Evolutionary conservation across 1,140 invertebrate genomes (phyloP).

Genomic region (Micrasema longulum): DNA sequence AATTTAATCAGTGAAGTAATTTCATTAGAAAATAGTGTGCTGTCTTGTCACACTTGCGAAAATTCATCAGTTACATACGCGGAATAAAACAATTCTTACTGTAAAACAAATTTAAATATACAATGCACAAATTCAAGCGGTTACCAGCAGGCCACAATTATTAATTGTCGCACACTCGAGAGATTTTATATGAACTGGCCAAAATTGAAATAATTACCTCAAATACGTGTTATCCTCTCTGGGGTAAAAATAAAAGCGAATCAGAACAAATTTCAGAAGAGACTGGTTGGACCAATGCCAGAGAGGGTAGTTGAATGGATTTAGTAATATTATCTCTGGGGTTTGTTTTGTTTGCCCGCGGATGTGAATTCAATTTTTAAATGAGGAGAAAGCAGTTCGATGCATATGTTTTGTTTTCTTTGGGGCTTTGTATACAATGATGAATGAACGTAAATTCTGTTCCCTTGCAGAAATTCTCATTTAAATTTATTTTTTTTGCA

Average conservation of each 20-base stretch:
- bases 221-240: background rate
- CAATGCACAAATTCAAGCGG: background rate
- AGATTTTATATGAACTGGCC: conserved; percentile 5
- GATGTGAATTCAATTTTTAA: conserved; percentile 5
- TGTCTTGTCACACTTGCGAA: background rate
- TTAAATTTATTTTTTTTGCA: no score
- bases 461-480: background rate
- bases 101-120: background rate
- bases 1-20: no score
- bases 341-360: no score
- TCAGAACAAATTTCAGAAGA: background rate
- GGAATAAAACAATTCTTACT: background rate
- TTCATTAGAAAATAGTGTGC: no score
- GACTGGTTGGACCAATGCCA: conserved; percentile 1
- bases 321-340: no score
- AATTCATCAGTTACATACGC: background rate
- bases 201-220: conserved; percentile 20
- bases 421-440: no score
- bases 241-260: conserved; percentile 14
- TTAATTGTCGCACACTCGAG: conserved; percentile 55
- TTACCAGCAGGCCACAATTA: background rate
- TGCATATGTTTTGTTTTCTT: no score
- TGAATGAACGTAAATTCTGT: conserved; percentile 20
- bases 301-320: background rate
- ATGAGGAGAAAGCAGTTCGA: no score